A percentile compares a stretch with the other conserved stretches of the same genome.
Conservation (phyloP, 1,140 invertebrate genomes). For the Galendromus occidentalis region DNA sequence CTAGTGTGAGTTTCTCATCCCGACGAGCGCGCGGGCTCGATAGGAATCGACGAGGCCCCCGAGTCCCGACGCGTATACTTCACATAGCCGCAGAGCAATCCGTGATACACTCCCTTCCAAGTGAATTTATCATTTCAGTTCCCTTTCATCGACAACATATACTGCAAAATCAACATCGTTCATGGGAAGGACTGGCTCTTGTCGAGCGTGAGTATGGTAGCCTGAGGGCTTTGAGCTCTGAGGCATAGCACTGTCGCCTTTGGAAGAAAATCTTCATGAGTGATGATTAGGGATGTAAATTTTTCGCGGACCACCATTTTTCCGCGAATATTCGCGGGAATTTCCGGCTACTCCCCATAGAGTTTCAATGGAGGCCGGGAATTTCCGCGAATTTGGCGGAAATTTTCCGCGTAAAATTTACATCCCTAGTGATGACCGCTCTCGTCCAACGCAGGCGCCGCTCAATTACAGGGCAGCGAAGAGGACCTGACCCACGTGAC, state of each 20-base stretch:
- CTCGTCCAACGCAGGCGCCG: background rate
- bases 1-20: background rate
- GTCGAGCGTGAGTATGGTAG: slow-evolving; percentile 36
- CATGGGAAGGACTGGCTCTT: slow-evolving; percentile 51
- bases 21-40: background rate
- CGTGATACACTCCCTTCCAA: too few species aligned
- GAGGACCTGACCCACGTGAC: slow-evolving; percentile 51
- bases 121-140: slow-evolving; percentile 1
- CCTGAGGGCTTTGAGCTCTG: background rate
- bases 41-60: background rate
- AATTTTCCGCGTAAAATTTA: too few species aligned
- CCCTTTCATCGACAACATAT: slow-evolving; percentile 39
- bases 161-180: slow-evolving; percentile 47
- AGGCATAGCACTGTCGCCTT: too few species aligned
- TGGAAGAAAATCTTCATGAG: background rate
- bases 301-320: too few species aligned
- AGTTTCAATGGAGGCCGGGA: too few species aligned
- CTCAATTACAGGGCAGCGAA: slow-evolving; percentile 41
- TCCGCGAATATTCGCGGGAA: too few species aligned
- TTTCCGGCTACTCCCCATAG: too few species aligned
- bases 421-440: background rate
- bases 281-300: slow-evolving; percentile 12
- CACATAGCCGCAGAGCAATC: too few species aligned
- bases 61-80: too few species aligned
- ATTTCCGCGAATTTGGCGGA: background rate